Conservation (phyloP, 1,140 invertebrate species). For the Laupala kohalensis region DNA sequence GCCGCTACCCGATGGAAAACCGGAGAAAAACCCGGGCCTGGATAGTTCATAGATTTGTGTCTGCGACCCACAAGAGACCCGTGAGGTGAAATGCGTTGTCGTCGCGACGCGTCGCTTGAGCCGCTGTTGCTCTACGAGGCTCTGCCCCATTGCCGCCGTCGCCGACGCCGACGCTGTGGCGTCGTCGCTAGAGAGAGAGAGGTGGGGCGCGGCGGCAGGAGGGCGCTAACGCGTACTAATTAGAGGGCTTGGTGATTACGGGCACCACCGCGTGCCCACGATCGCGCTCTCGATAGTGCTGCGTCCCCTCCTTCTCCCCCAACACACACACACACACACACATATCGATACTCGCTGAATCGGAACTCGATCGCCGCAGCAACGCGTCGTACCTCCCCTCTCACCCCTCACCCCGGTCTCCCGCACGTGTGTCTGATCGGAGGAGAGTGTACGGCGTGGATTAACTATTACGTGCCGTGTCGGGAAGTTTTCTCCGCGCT, state of each 20-base stretch:
- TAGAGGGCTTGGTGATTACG: background rate
- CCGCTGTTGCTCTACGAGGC: background rate
- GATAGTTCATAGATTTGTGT: too few relatives aligned
- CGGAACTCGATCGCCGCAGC: too few relatives aligned
- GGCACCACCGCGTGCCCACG: background rate
- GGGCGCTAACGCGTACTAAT: background rate
- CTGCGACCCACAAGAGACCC: too few relatives aligned
- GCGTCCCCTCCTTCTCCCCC: background rate
- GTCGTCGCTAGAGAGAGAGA: background rate
- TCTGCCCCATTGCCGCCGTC: background rate
- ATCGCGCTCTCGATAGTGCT: background rate
- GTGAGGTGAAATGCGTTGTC: background rate
- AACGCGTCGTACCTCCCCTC: too few relatives aligned
- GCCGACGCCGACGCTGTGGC: too few relatives aligned
- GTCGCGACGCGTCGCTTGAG: background rate
- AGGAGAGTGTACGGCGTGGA: background rate
- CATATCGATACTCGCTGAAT: too few relatives aligned
- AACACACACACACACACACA: background rate
- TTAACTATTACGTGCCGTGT: background rate
- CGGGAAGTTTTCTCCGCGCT: background rate
- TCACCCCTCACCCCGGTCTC: too few relatives aligned
- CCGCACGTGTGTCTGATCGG: background rate
- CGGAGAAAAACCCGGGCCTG: too few relatives aligned
- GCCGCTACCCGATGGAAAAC: too few relatives aligned
- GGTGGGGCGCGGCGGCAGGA: background rate